Conservation (phyloP, 2,113 vertebrate genomes). For the Eurystomus gularis region DNA sequence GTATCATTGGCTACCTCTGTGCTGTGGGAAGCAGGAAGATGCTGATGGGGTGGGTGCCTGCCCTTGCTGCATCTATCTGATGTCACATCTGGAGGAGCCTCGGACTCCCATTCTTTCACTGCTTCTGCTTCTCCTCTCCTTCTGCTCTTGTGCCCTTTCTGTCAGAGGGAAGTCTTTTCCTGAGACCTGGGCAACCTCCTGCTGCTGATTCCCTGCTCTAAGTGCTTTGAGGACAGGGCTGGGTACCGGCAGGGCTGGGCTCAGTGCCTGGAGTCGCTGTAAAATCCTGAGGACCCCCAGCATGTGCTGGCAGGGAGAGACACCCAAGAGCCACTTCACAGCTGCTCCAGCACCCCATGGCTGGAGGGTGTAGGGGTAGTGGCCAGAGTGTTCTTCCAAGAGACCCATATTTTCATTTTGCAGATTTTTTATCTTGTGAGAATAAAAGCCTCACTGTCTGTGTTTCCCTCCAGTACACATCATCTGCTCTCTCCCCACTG, state of each 20-base stretch:
- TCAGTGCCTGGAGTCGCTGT: background rate
- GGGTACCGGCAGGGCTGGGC: background rate
- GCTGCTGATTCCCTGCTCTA: background rate
- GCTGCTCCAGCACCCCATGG: background rate
- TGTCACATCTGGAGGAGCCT: background rate
- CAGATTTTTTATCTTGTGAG: background rate
- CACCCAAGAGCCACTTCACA: too few species aligned
- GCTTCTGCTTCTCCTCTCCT: background rate
- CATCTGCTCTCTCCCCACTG: background rate
- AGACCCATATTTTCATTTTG: background rate
- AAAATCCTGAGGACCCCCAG: background rate
- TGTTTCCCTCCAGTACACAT: background rate
- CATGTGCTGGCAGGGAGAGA: background rate
- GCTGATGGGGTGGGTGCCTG: accelerated
- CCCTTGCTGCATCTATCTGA: background rate
- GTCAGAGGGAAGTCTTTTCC: background rate
- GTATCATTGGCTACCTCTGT: background rate
- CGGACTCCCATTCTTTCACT: accelerated
- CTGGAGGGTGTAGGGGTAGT: background rate
- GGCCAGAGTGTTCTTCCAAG: background rate
- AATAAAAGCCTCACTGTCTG: background rate
- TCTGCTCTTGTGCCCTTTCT: background rate
- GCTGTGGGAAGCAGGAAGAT: accelerated
- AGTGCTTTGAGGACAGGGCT: accelerated
- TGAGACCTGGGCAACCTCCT: background rate